Evolutionary conservation across 37 sponge, comb jelly and placozoan genomes (phyloP), one percentile per base, ranked within the genome.

Genomic region (Trichoplax adhaerens): DNA sequence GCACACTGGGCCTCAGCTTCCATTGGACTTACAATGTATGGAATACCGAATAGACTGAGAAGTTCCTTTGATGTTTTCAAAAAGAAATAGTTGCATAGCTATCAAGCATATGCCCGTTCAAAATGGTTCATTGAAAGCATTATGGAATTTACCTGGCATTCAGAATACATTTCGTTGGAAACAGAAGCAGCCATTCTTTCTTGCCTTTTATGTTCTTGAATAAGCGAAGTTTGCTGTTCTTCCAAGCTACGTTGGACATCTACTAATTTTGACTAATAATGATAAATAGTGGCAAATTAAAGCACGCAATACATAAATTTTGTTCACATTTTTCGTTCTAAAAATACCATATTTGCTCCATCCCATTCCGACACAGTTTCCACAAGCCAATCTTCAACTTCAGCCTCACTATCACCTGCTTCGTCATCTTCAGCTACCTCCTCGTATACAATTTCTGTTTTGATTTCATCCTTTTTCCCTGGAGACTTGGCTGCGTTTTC

Each of bases 1-100:
- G 99, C 93, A 84, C 99, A 98, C 82, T 98, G 99, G 0, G 99
- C 93, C 76, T 98, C 99, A 6, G 99, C 99, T 65, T 98, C 99
- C 48, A 56, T 68, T 54, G 93, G 93, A 68, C 86, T 83, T 29
- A 80, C 68, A 5, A 98, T 53, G 74, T 80, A 98, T 4, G 99
- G 99, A 0, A 98, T 62, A 60, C 90, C 90, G 77, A 98, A 98
- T 53, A 98, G 59, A 50, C 68, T 57, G 46, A 98, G 74, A 56
- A 98, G 81, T 54, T 98, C 88, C 90, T 94, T 68, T 1, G 29
- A 72, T 54, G 52, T 2, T 5, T 47, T 48, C 54, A 4, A 55
- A 66, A 6, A n/a, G 53, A 54, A 53, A 65, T 6, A 3, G 58
- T 73, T 46, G 72, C 54, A 48, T 70, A 71, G 47, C 70, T 50